Conservation (phyloP, 2,113 vertebrate genomes). For the Chaenogobius annularis region DNA sequence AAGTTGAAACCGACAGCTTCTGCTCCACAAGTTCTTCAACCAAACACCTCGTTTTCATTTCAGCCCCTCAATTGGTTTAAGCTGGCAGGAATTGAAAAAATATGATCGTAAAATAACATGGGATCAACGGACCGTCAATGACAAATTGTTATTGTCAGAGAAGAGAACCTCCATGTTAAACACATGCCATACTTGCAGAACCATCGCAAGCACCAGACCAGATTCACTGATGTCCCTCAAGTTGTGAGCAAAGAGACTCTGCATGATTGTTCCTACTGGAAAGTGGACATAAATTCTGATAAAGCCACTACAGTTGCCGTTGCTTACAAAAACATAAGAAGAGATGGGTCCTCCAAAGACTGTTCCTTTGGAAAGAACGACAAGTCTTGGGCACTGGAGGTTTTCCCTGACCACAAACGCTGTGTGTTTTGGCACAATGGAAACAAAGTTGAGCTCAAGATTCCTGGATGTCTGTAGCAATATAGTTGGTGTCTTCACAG, state of each 20-base stretch:
- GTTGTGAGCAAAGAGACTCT: neutral
- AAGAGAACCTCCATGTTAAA: neutral
- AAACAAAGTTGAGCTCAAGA: neutral
- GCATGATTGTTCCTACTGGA: neutral
- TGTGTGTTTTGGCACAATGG: neutral
- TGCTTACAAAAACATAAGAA: neutral
- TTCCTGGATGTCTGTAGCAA: neutral
- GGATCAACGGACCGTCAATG: neutral
- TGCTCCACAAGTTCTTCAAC: neutral
- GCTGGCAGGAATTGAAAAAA: neutral
- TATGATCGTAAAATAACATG: neutral
- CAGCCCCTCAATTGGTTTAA: too few species aligned
- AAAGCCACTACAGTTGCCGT: neutral
- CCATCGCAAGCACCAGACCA: neutral
- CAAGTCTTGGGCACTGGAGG: neutral
- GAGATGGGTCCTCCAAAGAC: neutral
- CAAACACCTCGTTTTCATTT: too few species aligned
- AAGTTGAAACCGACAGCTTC: neutral
- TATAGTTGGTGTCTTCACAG: neutral
- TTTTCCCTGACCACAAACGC: neutral
- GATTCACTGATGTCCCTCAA: neutral
- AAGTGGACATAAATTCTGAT: neutral
- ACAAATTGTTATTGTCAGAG: neutral
- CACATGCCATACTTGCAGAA: neutral
- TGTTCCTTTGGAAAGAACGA: neutral